Evolutionary conservation across 1,140 invertebrate species (phyloP), one percentile per base, ranked within the genome.

Genomic region (Sitodiplosis mosellana): DNA sequence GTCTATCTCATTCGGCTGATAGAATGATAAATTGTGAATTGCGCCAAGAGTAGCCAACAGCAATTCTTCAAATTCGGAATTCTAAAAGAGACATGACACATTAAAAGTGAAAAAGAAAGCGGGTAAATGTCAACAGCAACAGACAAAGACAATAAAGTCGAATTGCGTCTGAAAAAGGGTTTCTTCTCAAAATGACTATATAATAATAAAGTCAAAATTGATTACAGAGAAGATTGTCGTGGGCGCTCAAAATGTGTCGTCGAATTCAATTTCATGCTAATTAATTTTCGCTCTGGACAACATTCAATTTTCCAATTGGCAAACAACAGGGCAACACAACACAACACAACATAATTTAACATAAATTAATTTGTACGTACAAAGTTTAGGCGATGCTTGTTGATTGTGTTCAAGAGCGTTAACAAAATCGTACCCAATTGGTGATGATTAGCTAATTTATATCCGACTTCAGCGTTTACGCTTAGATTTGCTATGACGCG

Each of bases 401-500:
- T 53, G 6, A 44, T 46, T 40, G 52, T 50, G 19, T 47, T 41
- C 15, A 64, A 21, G 14, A 64, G 46, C 27, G 53, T 42, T 2
- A 64, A 47, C 11, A 64, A 52, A 0, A 60, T 54, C 1, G 48
- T 47, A 20, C 67, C 62, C 17, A 74, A 62, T 14, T 51, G 49
- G n/a, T 53, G 50, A 1, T 54, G 51, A 46, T 57, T 57, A 1
- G 61, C 60, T 40, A 82, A 59, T 22, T 64, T 64, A 45, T 69
- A 69, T 10, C 81, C 81, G 41, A 83, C 77, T 14, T 73, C 70
- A 15, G 77, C 68, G 63, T 78, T 78, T 36, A 84, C 76, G 34
- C 77, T 76, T 63, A 82, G 74, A 58, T 85, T 85, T 27, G 80
- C 81, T 42, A 83, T 65, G 4, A 84, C 76, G 19, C 81, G 64